Percentiles rank a stretch among this genome's conserved stretches.
These are phyloP conservation scores for Hirtodrosophila duncani DNA, from an alignment of 2,888 invertebrate genomes.

Conservation along the genomic window DNA sequence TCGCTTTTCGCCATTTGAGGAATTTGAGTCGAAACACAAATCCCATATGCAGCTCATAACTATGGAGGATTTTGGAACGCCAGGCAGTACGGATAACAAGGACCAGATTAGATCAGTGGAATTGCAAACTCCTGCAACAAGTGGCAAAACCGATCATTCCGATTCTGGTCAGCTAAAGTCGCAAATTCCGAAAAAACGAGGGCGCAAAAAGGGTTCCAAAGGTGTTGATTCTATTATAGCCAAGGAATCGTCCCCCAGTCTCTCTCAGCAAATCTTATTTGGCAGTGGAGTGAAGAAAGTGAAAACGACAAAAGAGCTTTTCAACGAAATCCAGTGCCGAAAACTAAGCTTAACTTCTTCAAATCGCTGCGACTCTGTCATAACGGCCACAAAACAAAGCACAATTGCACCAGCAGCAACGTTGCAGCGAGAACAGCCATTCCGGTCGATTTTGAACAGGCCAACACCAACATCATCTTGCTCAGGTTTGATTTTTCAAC, in stretches of 20 bases:
- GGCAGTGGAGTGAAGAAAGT: conserved; percentile 75
- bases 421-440: conserved; percentile 20
- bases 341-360: conserved; percentile 53
- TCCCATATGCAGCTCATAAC: conserved; percentile 32
- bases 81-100: too few species aligned
- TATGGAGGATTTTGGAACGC: too few species aligned
- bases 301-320: conserved; percentile 77
- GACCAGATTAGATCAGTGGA: too few species aligned
- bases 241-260: conserved; percentile 62
- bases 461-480: conserved; percentile 71
- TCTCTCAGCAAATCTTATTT: conserved; percentile 73
- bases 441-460: conserved; percentile 10
- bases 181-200: conserved; percentile 73
- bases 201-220: conserved; percentile 77
- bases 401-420: too few species aligned
- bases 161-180: too few species aligned
- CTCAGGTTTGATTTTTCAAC: conserved; percentile 60
- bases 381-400: too few species aligned
- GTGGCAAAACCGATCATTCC: too few species aligned
- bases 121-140: too few species aligned
- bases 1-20: conserved; percentile 58
- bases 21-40: conserved; percentile 48
- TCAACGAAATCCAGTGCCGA: conserved; percentile 77
- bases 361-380: conserved; percentile 35
- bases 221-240: conserved; percentile 76